Conservation (phyloP, 2,113 vertebrate genomes). For the Cranoglanis bouderius region DNA sequence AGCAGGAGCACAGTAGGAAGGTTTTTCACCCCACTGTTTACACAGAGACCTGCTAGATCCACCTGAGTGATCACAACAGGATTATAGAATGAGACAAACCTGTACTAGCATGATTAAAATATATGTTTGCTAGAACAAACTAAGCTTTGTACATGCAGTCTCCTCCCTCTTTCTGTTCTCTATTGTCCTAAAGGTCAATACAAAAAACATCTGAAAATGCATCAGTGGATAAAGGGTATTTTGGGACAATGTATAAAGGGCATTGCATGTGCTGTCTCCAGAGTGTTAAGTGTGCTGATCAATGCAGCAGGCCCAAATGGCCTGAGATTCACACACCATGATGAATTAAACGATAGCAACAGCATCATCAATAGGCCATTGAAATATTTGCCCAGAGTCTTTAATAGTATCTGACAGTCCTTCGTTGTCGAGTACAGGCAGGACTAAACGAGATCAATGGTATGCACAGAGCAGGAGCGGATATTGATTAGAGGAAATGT, state of each 20-base stretch:
- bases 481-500: slow-evolving; percentile 54
- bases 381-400: slow-evolving; percentile 66
- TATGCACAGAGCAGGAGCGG: slow-evolving; percentile 41
- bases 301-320: slow-evolving; percentile 44
- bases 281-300: slow-evolving; percentile 44
- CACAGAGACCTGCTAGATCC: slow-evolving; percentile 39
- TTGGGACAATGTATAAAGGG: slow-evolving; percentile 38
- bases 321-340: slow-evolving; percentile 49
- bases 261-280: slow-evolving; percentile 7
- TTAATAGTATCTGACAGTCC: slow-evolving; percentile 72
- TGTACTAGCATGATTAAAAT: neutral
- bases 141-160: neutral
- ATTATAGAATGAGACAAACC: neutral
- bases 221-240: slow-evolving; percentile 18
- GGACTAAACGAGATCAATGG: slow-evolving; percentile 65
- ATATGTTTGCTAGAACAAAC: neutral
- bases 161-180: neutral
- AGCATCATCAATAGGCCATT: slow-evolving; percentile 64
- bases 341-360: slow-evolving; percentile 57
- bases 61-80: slow-evolving; percentile 13
- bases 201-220: neutral
- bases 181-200: slow-evolving; percentile 10
- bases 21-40: slow-evolving; percentile 48
- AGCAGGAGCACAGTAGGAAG: slow-evolving; percentile 49
- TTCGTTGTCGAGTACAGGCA: slow-evolving; percentile 54